Conservation (phyloP, 2,888 invertebrate species). For the Idaea straminata region DNA sequence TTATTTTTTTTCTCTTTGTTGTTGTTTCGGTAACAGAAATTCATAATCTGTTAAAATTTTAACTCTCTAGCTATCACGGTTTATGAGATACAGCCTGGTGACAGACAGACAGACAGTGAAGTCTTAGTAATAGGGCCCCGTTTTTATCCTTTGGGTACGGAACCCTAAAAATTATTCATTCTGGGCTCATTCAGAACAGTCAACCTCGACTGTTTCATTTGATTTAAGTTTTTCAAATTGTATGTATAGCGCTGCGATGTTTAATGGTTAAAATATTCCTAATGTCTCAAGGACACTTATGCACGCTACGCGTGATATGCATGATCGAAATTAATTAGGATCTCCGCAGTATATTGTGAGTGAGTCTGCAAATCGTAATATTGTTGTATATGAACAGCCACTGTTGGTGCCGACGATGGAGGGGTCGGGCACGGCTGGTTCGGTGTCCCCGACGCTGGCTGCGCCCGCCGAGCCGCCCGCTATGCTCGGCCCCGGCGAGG, state of each 20-base stretch:
- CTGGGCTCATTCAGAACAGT: too few relatives aligned
- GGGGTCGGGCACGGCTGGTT: constrained; percentile 65
- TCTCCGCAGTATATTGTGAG: neutral
- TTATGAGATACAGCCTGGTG: too few relatives aligned
- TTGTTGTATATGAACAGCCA: constrained; percentile 45
- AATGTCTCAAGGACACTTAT: neutral
- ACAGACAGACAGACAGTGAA: too few relatives aligned
- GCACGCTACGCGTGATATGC: neutral
- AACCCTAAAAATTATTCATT: too few relatives aligned
- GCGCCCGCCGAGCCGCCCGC: constrained; percentile 76
- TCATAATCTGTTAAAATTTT: too few relatives aligned
- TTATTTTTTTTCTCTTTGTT: too few relatives aligned
- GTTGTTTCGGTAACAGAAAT: too few relatives aligned
- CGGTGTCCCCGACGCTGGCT: constrained; percentile 81
- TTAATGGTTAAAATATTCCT: neutral
- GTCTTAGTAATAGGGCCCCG: too few relatives aligned
- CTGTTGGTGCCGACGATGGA: constrained; percentile 76
- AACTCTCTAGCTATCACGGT: too few relatives aligned
- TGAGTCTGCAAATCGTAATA: neutral
- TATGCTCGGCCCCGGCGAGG: constrained; percentile 89
- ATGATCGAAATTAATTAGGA: neutral
- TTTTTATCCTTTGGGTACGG: too few relatives aligned
- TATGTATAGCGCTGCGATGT: neutral
- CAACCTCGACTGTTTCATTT: too few relatives aligned
- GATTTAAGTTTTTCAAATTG: too few relatives aligned